Evolutionary conservation across 1,140 invertebrate species (phyloP).

Genomic region (Rhysida immarginata): DNA sequence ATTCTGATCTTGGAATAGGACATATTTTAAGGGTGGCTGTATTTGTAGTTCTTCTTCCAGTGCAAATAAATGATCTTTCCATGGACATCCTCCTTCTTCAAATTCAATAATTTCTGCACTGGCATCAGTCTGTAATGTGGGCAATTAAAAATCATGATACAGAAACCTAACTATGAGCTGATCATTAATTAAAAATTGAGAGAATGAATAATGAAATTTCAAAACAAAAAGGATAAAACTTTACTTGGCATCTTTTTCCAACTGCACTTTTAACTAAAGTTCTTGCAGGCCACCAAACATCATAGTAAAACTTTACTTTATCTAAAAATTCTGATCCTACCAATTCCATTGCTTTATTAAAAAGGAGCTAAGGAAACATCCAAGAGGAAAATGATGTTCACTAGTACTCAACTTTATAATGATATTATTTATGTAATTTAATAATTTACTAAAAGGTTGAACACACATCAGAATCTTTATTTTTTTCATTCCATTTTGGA

Average conservation of each 20-base stretch:
- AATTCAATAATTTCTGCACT: conserved; percentile 68
- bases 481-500: conserved; percentile 63
- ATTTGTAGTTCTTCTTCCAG: conserved; percentile 61
- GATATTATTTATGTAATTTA: too few relatives aligned
- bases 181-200: too few relatives aligned
- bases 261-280: conserved; percentile 53
- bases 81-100: conserved; percentile 45
- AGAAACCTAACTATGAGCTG: too few relatives aligned
- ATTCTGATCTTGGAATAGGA: conserved; percentile 49
- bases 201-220: too few relatives aligned
- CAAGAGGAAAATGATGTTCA: too few relatives aligned
- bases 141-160: too few relatives aligned
- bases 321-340: conserved; percentile 68
- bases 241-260: conserved; percentile 43
- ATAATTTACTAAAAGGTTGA: too few relatives aligned
- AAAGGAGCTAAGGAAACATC: too few relatives aligned
- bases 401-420: too few relatives aligned
- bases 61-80: conserved; percentile 73
- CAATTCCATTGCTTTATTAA: conserved; percentile 58
- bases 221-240: too few relatives aligned
- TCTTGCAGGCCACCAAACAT: conserved; percentile 69
- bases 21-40: conserved; percentile 49
- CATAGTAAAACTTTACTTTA: conserved; percentile 47
- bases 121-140: conserved; percentile 39
- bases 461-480: not conserved